Conservation (phyloP, 2,888 invertebrate genomes). For the Odontocolon sp. region DNA sequence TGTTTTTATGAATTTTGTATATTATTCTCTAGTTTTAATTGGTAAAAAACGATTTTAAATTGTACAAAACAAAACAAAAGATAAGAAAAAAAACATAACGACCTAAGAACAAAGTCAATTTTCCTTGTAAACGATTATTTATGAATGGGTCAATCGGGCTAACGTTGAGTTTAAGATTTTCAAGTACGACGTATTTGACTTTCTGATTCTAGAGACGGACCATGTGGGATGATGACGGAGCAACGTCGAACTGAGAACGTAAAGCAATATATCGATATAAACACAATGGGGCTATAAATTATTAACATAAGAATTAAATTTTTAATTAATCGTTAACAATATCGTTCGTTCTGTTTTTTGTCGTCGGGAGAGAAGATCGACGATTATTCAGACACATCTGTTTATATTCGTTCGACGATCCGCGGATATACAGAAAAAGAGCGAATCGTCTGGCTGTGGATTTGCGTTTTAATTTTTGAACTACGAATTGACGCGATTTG, state of each 20-base stretch:
- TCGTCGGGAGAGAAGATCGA: neutral
- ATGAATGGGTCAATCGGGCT: slow-evolving; percentile 70
- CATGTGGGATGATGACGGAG: slow-evolving; percentile 73
- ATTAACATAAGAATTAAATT: slow-evolving; percentile 35
- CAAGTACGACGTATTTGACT: slow-evolving; percentile 56
- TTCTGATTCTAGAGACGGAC: slow-evolving; percentile 78
- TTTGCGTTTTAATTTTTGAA: slow-evolving; percentile 13
- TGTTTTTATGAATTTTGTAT: too few relatives aligned
- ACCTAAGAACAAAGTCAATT: slow-evolving; percentile 30
- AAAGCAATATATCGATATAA: slow-evolving; percentile 51
- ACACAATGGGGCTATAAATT: slow-evolving; percentile 69
- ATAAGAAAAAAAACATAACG: neutral
- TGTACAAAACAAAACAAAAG: neutral
- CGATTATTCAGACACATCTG: slow-evolving; percentile 1
- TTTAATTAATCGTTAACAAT: slow-evolving; percentile 28
- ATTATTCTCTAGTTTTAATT: too few relatives aligned
- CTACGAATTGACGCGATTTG: slow-evolving; percentile 69
- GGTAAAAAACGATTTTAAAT: neutral
- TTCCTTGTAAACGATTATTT: slow-evolving; percentile 67
- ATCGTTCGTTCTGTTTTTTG: slow-evolving; percentile 30
- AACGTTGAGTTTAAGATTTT: slow-evolving; percentile 10
- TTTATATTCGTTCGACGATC: slow-evolving; percentile 37
- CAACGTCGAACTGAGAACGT: slow-evolving; percentile 52
- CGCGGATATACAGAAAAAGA: slow-evolving; percentile 9
- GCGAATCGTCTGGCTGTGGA: slow-evolving; percentile 33